Evolutionary conservation across 2,113 vertebrate species (phyloP).

Genomic region (Phyllopteryx taeniolatus): DNA sequence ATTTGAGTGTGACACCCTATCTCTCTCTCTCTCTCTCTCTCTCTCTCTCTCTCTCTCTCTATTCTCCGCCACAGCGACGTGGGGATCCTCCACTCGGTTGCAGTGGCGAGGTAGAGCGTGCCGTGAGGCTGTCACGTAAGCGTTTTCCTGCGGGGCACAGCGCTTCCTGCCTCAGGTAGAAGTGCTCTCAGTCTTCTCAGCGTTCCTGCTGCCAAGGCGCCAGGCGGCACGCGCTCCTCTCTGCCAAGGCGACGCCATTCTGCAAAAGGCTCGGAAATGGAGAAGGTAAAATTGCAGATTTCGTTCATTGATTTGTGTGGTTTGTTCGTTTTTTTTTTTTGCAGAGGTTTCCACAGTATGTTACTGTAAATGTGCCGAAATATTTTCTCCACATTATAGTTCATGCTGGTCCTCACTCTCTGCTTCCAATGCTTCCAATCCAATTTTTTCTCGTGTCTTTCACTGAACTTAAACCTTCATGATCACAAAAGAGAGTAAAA

Average conservation of each 20-base stretch:
- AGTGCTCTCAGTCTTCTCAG: constrained; percentile 45
- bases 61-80: constrained; percentile 46
- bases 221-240: constrained; percentile 42
- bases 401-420: not conserved
- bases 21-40: constrained; percentile 22
- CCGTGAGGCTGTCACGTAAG: constrained; percentile 65
- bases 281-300: constrained; percentile 70
- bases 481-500: not conserved
- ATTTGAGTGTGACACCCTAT: constrained; percentile 52
- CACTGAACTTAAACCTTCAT: not conserved
- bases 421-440: not conserved
- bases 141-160: constrained; percentile 55
- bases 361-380: not conserved
- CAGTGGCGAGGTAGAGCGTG: constrained; percentile 62
- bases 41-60: constrained; percentile 26
- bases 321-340: constrained; percentile 10
- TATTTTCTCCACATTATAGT: not conserved
- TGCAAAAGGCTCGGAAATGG: constrained; percentile 59
- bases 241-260: constrained; percentile 40
- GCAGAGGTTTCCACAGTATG: not conserved
- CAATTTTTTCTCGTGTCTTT: not conserved
- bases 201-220: constrained; percentile 47
- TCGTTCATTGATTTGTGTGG: not conserved
- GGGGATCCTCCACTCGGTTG: constrained; percentile 65
- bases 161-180: constrained; percentile 74